phyloP scores from a whole-genome alignment of 2,888 invertebrate genomes.

The Diploptera punctata region DNA sequence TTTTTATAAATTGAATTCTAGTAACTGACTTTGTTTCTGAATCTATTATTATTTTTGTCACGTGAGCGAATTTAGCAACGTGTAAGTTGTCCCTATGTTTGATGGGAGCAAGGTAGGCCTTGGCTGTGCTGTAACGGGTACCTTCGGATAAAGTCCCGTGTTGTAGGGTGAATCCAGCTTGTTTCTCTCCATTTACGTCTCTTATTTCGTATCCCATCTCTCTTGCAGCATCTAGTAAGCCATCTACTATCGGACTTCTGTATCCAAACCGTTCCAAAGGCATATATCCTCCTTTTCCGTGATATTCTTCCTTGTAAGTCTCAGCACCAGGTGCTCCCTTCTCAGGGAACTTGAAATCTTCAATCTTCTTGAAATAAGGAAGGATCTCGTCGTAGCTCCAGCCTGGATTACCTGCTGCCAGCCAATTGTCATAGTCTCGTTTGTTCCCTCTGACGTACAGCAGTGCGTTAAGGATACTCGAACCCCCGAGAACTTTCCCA shows the following conservation, averaged over 20 bases:
- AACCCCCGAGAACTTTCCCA: constrained; percentile 54
- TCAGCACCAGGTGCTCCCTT: not conserved
- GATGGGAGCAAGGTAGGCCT: constrained; percentile 48
- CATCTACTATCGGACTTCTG: constrained; percentile 49
- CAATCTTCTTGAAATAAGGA: constrained; percentile 87
- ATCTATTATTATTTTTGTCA: constrained; percentile 65
- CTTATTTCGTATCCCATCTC: constrained; percentile 50
- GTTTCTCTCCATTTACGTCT: constrained; percentile 52
- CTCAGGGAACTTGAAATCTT: constrained; percentile 60
- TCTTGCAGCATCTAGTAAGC: constrained; percentile 50
- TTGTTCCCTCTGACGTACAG: constrained; percentile 36
- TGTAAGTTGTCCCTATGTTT: constrained; percentile 61
- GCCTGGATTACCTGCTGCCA: constrained; percentile 46
- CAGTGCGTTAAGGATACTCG: constrained; percentile 33
- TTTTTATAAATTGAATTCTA: constrained; percentile 65
- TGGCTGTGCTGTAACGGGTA: constrained; percentile 52
- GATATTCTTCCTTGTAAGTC: constrained; percentile 39
- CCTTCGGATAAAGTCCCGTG: constrained; percentile 52
- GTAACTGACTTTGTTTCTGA: constrained; percentile 61
- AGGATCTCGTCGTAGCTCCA: constrained; percentile 73
- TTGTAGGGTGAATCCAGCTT: constrained; percentile 51
- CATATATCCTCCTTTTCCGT: constrained; percentile 50
- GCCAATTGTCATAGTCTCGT: constrained; percentile 39
- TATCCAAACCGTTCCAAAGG: constrained; percentile 51
- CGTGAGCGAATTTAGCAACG: constrained; percentile 65